Base-by-base conservation (phyloP, 2,797 vertebrate species). In the Danio tinwini region DNA sequence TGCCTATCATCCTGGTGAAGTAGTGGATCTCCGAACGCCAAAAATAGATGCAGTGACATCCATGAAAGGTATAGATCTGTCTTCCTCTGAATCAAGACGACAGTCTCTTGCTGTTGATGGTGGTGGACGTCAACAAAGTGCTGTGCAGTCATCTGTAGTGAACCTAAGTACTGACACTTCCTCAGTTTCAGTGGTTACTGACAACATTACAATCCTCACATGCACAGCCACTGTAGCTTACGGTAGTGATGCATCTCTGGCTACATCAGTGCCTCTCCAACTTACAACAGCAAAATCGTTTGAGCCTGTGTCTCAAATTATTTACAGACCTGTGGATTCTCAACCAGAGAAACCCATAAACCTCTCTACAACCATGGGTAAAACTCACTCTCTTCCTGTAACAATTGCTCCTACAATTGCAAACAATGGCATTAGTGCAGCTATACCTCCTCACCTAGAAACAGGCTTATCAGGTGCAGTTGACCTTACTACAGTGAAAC, bases 311-410 rank as follows among this genome's bases (percentile, higher is more conserved):
- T 93, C 92, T 82, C 94, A 95, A 86, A 95, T 95, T 79, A 75
- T 93, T 21, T 95, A 93, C 86, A 93, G 91, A 40, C 88, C 94
- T 47, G 81, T 95, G 82, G 91, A 93, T 84, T 89, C 86, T 82
- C 96, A 96, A 86, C 85, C 94, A 75, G 97, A 99, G 85, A 94
- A 93, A 52, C 97, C 98, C 58, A 98, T 99, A 80, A 99, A 99
- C 86, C 95, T 99, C 69, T 97, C 97, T 6, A 83, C 93, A 76
- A 90, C 93, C 40, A 87, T 92, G 80, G 87, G 91, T 67, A 89
- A 88, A 82, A 92, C 92, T 78, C 96, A 96, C 83, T 62, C 83
- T 21, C 78, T 65, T 58, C 93, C 95, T 75, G 90, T 96, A 75
- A 95, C 95, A 19, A 89, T 91, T 19, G 91, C 94, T 83, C 95